phyloP scores from a whole-genome alignment of 2,797 vertebrate genomes.

The Enteromius treurensis region DNA sequence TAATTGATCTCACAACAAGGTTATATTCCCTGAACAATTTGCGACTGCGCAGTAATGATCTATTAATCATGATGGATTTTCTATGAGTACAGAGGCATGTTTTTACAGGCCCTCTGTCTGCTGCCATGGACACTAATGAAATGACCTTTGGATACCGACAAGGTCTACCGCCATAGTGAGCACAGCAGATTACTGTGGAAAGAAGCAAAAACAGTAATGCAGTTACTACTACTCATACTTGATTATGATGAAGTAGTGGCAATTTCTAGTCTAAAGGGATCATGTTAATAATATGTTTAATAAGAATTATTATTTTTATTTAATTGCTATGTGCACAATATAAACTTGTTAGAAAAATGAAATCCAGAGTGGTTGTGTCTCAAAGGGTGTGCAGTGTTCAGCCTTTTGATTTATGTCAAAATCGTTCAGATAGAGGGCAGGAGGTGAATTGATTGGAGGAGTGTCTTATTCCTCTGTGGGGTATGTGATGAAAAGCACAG shows the following conservation, averaged over 20 bases:
- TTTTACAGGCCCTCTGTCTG: conserved; percentile 66
- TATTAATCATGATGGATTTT: conserved; percentile 77
- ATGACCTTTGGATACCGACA: conserved; percentile 62
- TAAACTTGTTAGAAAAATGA: conserved; percentile 58
- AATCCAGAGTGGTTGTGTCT: conserved; percentile 57
- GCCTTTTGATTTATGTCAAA: conserved; percentile 69
- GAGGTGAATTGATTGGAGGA: conserved; percentile 71
- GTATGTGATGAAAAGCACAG: conserved; percentile 61
- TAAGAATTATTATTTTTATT: neutral
- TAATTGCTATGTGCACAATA: conserved; percentile 31
- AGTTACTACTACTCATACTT: neutral
- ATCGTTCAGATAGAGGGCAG: conserved; percentile 67
- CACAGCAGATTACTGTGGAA: neutral
- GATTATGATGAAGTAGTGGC: neutral
- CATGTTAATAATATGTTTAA: neutral
- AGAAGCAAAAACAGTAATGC: neutral
- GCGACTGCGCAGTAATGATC: conserved; percentile 62
- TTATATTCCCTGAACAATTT: conserved; percentile 68
- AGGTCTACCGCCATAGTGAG: conserved; percentile 46
- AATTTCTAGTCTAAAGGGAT: neutral
- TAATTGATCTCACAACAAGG: conserved; percentile 69
- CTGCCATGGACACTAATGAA: conserved; percentile 66
- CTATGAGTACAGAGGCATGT: conserved; percentile 65
- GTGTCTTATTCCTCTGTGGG: conserved; percentile 63
- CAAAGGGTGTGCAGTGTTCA: conserved; percentile 62